Evolutionary conservation across 2,888 invertebrate genomes (phyloP), one percentile per base, ranked within the genome.

Genomic region (Campopleginae sp.): DNA sequence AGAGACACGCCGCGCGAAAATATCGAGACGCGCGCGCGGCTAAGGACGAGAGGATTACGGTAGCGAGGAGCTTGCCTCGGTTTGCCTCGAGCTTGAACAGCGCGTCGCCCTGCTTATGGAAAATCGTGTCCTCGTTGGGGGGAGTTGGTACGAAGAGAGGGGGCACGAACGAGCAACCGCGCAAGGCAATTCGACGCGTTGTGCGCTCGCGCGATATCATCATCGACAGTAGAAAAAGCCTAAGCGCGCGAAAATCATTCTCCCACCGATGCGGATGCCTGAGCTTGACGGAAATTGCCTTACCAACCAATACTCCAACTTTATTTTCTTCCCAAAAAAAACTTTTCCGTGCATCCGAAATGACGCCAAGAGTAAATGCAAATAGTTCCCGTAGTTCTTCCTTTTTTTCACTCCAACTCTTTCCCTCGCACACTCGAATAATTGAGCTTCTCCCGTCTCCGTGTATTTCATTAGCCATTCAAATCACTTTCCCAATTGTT

Each of bases 1-100:
- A 80, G 79, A 81, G 82, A 61, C 79, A 82, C 80, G 68, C 80
- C 76, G 86, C 80, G 63, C 76, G 71, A 68, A 58, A 58, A 46
- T 54, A 48, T 23, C 42, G 44, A 42, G 51, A 38, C 38, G 75
- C 46, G 31, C 58, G 27, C 58, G 46, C 38, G 23, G 48, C 65
- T 54, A 70, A 79, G 78, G 27, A 70, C 44, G 51, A 71, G 75
- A 82, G 70, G 71, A 66, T 65, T 77, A 51, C 42, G 65, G 65
- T 51, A 65, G 66, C 65, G 51, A 48, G 48, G 72, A 48, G 71
- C 61, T 79, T 79, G n/a, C n/a, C n/a, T 71, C 70, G 42, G 79
- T 71, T 70, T 48, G 63, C 70, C 54, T 70, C 63, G 63, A 51
- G 79, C 78, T 82, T 54, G 63, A 79, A 75, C 79, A 75, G 78